A percentile compares a stretch with the other conserved stretches of the same genome.
These are phyloP conservation scores for Podiceps cristatus DNA, from an alignment of 2,113 vertebrate species.

Conservation along the genomic window DNA sequence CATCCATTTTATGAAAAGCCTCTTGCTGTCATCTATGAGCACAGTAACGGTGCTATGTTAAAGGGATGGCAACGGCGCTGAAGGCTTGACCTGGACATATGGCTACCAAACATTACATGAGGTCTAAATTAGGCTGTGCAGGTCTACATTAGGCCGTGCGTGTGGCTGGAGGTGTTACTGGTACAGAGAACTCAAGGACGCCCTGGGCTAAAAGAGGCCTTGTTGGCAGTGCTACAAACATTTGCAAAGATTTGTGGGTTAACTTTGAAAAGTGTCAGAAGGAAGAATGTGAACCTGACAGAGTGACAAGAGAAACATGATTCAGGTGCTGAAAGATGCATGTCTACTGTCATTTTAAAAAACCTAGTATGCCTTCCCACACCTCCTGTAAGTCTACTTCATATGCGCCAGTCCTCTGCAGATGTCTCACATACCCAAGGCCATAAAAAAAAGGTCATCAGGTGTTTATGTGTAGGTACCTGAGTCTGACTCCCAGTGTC, in stretches of 20 bases:
- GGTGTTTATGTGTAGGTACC: background rate
- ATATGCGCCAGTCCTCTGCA: background rate
- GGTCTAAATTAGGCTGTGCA: too few species aligned
- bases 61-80: background rate
- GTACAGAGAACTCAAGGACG: background rate
- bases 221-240: fast-evolving
- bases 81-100: background rate
- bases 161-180: background rate
- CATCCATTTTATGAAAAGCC: background rate
- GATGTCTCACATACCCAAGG: background rate
- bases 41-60: background rate
- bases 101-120: background rate
- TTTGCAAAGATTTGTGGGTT: background rate
- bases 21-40: too few species aligned
- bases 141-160: background rate
- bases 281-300: background rate
- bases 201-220: background rate
- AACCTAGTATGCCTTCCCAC: background rate
- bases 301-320: background rate
- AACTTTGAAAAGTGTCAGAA: background rate
- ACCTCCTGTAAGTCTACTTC: background rate
- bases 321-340: background rate
- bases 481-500: background rate
- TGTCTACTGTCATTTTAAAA: background rate
- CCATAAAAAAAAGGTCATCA: background rate